Conservation (phyloP, 2,113 vertebrate genomes). For the Aptenodytes patagonicus region DNA sequence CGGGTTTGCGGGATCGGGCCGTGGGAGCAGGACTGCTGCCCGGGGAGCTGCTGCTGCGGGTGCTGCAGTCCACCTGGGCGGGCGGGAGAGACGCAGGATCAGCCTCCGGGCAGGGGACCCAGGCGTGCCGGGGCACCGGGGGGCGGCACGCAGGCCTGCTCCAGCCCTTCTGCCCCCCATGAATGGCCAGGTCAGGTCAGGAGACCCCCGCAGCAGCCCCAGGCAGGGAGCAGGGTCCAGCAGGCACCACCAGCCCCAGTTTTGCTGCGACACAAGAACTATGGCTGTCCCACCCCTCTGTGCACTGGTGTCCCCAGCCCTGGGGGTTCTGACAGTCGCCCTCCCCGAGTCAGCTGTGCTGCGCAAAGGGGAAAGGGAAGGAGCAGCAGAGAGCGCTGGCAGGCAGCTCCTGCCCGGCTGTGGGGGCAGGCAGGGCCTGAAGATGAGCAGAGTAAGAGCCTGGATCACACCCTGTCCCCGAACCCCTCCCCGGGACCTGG, state of each 20-base stretch:
- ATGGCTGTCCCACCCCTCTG: not conserved
- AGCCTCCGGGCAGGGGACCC: not conserved
- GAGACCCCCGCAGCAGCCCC: not conserved
- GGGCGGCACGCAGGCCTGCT: not conserved
- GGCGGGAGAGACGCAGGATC: fast-evolving
- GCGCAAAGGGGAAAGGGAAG: fast-evolving
- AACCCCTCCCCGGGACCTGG: not conserved
- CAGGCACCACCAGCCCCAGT: no score
- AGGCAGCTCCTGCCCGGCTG: not conserved
- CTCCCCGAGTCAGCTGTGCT: not conserved
- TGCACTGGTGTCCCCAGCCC: not conserved
- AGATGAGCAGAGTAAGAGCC: not conserved
- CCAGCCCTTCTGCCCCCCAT: not conserved
- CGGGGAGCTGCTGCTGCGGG: conserved; percentile 64
- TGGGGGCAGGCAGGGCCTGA: not conserved
- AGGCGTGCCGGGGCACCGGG: not conserved
- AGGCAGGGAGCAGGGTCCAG: not conserved
- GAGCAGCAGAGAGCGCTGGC: not conserved
- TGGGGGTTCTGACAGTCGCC: fast-evolving
- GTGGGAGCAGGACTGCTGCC: conserved; percentile 67
- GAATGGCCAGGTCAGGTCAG: fast-evolving
- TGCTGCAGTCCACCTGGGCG: conserved; percentile 80
- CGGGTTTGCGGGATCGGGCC: conserved; percentile 87
- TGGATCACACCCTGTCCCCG: not conserved
- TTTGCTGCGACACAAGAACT: not conserved